Conservation (phyloP, 2,113 vertebrate species). For the Etheostoma cragini region DNA sequence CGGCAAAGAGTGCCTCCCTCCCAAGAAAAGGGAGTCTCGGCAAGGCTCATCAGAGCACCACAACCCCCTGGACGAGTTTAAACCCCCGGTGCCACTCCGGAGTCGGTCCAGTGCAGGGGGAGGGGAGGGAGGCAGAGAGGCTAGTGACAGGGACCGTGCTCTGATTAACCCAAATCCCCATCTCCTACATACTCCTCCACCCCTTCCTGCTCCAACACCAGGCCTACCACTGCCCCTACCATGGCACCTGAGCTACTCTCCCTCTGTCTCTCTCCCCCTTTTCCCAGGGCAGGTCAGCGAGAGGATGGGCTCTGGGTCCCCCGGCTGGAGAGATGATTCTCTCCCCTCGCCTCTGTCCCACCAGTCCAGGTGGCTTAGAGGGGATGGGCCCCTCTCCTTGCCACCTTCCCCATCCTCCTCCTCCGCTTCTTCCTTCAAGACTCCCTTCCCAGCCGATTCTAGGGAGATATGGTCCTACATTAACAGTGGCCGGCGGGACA, state of each 20-base stretch:
- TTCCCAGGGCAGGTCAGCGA: constrained; percentile 74
- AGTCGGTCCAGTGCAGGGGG: constrained; percentile 71
- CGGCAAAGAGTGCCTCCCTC: constrained; percentile 87
- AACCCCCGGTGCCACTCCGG: constrained; percentile 81
- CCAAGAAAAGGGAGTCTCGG: constrained; percentile 86
- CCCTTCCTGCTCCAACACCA: constrained; percentile 68
- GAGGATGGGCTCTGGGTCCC: constrained; percentile 73
- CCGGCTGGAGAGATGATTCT: constrained; percentile 82
- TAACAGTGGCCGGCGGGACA: constrained; percentile 73
- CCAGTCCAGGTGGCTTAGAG: constrained; percentile 81
- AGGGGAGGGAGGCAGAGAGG: constrained; percentile 74
- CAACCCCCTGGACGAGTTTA: constrained; percentile 81
- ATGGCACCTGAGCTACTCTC: constrained; percentile 80
- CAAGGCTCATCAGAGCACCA: constrained; percentile 79
- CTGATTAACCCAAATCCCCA: constrained; percentile 70
- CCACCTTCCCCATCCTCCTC: constrained; percentile 73
- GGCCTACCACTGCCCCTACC: constrained; percentile 70
- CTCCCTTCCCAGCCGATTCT: constrained; percentile 75
- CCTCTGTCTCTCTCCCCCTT: constrained; percentile 73
- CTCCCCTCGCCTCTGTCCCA: constrained; percentile 69
- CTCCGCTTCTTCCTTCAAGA: constrained; percentile 78
- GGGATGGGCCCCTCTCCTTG: constrained; percentile 67
- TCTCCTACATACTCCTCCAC: constrained; percentile 72
- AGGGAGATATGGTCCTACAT: constrained; percentile 82
- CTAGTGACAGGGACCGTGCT: constrained; percentile 59